phyloP scores from a whole-genome alignment of 2,797 vertebrate species.

The Lepus townsendii region DNA sequence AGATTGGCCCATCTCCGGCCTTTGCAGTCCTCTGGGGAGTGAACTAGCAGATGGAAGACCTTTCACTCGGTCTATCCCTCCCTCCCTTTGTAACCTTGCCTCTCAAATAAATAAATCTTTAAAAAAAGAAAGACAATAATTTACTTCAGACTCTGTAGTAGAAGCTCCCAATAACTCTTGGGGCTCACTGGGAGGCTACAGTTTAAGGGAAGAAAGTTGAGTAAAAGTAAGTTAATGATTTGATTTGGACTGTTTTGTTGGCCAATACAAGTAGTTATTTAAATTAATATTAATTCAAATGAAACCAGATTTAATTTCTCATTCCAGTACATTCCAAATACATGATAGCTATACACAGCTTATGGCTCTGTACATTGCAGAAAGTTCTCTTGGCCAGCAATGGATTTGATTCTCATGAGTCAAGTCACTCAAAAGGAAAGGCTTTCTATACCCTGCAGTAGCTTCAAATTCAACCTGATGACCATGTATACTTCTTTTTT shows the following conservation, averaged over 20 bases:
- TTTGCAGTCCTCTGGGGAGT: too few species aligned
- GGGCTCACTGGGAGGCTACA: background rate
- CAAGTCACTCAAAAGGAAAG: background rate
- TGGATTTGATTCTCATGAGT: background rate
- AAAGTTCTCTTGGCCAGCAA: background rate
- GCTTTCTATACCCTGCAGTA: background rate
- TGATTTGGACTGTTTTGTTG: background rate
- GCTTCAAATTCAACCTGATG: background rate
- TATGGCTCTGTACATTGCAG: background rate
- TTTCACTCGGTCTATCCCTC: too few species aligned
- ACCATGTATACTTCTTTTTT: background rate
- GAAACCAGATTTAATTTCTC: background rate
- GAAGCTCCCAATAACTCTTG: background rate
- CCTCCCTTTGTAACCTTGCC: too few species aligned
- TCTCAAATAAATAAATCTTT: too few species aligned
- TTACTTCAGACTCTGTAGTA: conserved; percentile 19
- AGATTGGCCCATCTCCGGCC: too few species aligned
- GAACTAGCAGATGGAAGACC: too few species aligned
- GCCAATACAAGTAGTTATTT: background rate
- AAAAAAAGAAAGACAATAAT: background rate
- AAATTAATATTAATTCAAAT: background rate
- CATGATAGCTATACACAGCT: background rate
- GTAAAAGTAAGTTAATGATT: background rate
- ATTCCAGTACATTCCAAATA: background rate
- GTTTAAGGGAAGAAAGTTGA: background rate